Conservation (phyloP, 2,888 invertebrate species). For the Malacosoma neustria region DNA sequence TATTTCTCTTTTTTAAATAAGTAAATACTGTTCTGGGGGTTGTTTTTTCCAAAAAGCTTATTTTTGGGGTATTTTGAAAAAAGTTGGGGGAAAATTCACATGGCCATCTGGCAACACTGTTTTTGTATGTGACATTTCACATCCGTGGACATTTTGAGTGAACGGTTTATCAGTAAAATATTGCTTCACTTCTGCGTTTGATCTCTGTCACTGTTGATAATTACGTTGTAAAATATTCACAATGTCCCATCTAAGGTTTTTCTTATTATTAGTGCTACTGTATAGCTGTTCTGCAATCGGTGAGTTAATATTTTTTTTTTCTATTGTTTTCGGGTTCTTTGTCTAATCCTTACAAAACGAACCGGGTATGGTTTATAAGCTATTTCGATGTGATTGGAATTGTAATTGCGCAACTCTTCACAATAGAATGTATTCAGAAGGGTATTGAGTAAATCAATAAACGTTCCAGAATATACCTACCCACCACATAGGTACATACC, state of each 20-base stretch:
- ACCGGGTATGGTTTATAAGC: constrained; percentile 15
- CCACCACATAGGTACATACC: too few relatives aligned
- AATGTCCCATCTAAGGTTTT: constrained; percentile 47
- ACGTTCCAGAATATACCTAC: too few relatives aligned
- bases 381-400: constrained; percentile 24
- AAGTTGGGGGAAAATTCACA: too few relatives aligned
- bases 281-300: constrained; percentile 43
- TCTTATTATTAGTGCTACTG: constrained; percentile 39
- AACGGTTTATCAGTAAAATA: constrained; percentile 29
- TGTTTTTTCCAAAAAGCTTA: too few relatives aligned
- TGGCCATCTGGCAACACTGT: constrained; percentile 33
- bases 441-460: too few relatives aligned
- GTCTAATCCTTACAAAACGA: constrained; percentile 26
- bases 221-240: constrained; percentile 17
- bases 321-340: constrained; percentile 29
- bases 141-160: constrained; percentile 25
- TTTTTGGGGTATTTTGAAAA: too few relatives aligned
- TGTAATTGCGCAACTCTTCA: constrained; percentile 28
- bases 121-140: constrained; percentile 32
- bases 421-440: too few relatives aligned
- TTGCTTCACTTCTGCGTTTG: constrained; percentile 35
- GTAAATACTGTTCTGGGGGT: too few relatives aligned
- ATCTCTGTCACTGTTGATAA: constrained; percentile 13
- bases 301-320: constrained; percentile 32
- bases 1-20: too few relatives aligned